Conservation (phyloP, 1,140 invertebrate genomes). For the Drosophila ogumai region DNA sequence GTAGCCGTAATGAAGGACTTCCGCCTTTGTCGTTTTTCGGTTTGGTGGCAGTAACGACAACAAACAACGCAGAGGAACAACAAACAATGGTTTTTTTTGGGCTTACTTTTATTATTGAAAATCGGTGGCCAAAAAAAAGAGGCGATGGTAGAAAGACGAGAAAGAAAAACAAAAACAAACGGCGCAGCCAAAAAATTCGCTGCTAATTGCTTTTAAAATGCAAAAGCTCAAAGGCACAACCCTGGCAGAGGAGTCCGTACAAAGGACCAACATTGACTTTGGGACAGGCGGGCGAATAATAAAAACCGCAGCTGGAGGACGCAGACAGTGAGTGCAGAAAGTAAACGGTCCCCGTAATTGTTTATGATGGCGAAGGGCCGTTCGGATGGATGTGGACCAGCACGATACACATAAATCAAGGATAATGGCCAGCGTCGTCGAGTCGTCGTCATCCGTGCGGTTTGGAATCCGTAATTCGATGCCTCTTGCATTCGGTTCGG, state of each 20-base stretch:
- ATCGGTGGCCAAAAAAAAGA: conserved; percentile 54
- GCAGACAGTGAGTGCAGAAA: conserved; percentile 58
- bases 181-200: conserved; percentile 70
- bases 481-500: conserved; percentile 71
- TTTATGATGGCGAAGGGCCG: conserved; percentile 73
- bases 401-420: conserved; percentile 83
- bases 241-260: conserved; percentile 17
- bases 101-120: conserved; percentile 74
- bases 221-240: conserved; percentile 56
- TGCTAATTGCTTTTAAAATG: conserved; percentile 83
- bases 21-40: conserved; percentile 12
- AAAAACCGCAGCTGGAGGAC: conserved; percentile 74
- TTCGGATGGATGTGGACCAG: conserved; percentile 53
- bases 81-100: conserved; percentile 56
- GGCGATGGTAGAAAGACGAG: conserved; percentile 2
- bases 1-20: conserved; percentile 27
- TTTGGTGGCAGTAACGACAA: conserved; percentile 39
- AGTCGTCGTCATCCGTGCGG: conserved; percentile 66
- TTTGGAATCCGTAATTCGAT: conserved; percentile 79
- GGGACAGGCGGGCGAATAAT: conserved; percentile 43
- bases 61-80: conserved; percentile 34
- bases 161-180: conserved; percentile 68
- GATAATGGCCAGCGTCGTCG: conserved; percentile 78
- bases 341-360: conserved; percentile 69
- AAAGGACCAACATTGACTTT: conserved; percentile 78